phyloP scores from a whole-genome alignment of 2,113 vertebrate genomes.

The Serinus canaria region DNA sequence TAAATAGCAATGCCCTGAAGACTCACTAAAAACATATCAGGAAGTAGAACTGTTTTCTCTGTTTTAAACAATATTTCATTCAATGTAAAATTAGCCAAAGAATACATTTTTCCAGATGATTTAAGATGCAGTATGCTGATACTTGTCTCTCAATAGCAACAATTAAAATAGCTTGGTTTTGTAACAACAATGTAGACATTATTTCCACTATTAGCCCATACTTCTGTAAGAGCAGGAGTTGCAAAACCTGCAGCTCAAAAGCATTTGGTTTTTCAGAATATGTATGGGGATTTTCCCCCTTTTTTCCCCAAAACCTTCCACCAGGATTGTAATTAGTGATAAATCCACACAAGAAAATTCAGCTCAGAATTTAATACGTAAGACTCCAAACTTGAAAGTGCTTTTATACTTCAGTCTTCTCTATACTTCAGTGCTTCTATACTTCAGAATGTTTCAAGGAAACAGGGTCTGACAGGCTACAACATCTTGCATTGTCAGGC shows the following conservation, averaged over 20 bases:
- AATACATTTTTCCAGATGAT: conserved; percentile 57
- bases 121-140: conserved; percentile 53
- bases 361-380: not conserved
- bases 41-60: conserved; percentile 30
- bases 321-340: not conserved
- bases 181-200: not conserved
- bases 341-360: not conserved
- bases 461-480: not conserved
- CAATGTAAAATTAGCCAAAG: conserved; percentile 36
- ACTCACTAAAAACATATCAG: conserved; percentile 38
- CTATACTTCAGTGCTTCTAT: not conserved
- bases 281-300: rapidly evolving
- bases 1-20: conserved; percentile 46
- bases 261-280: not conserved
- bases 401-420: not conserved
- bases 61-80: conserved; percentile 41
- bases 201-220: not conserved
- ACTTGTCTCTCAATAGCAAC: conserved; percentile 50
- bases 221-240: not conserved
- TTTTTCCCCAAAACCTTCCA: not conserved
- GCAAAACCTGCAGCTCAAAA: not conserved
- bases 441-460: not conserved
- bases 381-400: not conserved
- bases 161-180: conserved; percentile 48
- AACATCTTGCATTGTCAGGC: not conserved